Evolutionary conservation across 2,888 invertebrate genomes (phyloP).

Genomic region (Sinopyrophorus schimmeli): DNA sequence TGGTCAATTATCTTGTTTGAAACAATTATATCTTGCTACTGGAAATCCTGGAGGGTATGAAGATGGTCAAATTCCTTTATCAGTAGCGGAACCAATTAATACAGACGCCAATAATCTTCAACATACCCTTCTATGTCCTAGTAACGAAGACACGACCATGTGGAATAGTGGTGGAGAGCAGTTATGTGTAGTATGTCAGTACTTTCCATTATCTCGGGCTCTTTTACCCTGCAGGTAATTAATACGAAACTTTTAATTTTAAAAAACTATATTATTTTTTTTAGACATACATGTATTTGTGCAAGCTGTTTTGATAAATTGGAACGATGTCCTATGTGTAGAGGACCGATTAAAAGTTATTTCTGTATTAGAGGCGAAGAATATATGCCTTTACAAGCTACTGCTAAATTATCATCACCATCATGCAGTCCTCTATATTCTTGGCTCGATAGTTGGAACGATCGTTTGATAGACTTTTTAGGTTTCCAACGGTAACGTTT

Average conservation of each 20-base stretch:
- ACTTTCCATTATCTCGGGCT: slow-evolving; percentile 75
- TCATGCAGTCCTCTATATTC: slow-evolving; percentile 55
- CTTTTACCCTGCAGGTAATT: slow-evolving; percentile 72
- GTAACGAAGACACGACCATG: slow-evolving; percentile 56
- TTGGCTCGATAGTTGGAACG: slow-evolving; percentile 67
- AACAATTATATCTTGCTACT: slow-evolving; percentile 79
- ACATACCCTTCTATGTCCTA: slow-evolving; percentile 49
- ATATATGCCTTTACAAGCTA: slow-evolving; percentile 63
- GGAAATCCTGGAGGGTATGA: slow-evolving; percentile 65
- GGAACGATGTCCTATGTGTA: slow-evolving; percentile 86
- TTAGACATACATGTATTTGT: slow-evolving; percentile 81
- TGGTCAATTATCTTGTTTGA: slow-evolving; percentile 79
- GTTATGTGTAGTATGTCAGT: slow-evolving; percentile 82
- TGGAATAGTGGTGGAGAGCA: slow-evolving; percentile 64
- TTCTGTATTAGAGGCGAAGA: slow-evolving; percentile 82
- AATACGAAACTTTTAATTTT: slow-evolving; percentile 6
- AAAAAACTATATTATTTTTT: slow-evolving; percentile 31
- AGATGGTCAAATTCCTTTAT: slow-evolving; percentile 58
- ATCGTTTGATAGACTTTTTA: slow-evolving; percentile 73
- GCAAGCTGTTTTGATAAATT: slow-evolving; percentile 78
- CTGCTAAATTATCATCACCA: slow-evolving; percentile 45
- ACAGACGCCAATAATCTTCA: slow-evolving; percentile 46
- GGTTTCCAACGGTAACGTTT: slow-evolving; percentile 63
- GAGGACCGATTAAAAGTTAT: slow-evolving; percentile 79
- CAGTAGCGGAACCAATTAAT: slow-evolving; percentile 60